Conservation (phyloP, 92 coral and sea anemone species). For the Siderastrea radians region DNA sequence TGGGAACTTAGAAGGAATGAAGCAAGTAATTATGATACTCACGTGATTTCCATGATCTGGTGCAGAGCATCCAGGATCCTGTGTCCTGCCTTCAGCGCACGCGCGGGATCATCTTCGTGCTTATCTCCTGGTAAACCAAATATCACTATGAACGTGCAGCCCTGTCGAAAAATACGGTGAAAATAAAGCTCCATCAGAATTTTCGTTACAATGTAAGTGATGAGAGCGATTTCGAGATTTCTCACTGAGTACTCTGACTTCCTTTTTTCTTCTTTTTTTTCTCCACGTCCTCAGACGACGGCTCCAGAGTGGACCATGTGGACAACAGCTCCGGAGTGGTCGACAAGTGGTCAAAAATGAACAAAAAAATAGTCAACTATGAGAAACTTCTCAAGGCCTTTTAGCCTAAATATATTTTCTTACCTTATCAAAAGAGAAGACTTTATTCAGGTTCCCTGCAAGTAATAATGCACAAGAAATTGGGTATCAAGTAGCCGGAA, state of each 20-base stretch:
- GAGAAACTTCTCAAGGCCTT: too few species aligned
- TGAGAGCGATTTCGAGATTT: too few species aligned
- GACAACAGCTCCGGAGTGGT: too few species aligned
- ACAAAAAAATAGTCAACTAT: too few species aligned
- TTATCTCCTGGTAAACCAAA: constrained; percentile 99
- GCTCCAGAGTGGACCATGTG: too few species aligned
- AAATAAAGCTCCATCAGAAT: too few species aligned
- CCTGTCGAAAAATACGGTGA: constrained; percentile 57
- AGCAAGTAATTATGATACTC: constrained; percentile 23
- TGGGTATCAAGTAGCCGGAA: neutral
- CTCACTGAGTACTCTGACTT: too few species aligned
- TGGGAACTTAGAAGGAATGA: neutral
- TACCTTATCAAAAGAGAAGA: constrained; percentile 98
- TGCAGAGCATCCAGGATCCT: constrained; percentile 90
- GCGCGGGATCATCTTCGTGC: constrained; percentile 96
- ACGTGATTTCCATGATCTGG: constrained; percentile 95
- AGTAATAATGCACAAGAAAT: neutral
- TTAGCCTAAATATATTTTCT: neutral
- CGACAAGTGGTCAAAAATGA: too few species aligned
- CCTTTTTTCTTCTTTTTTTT: too few species aligned
- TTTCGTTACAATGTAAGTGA: too few species aligned
- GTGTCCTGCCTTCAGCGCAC: constrained; percentile 95
- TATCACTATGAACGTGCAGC: constrained; percentile 95
- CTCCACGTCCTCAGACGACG: too few species aligned
- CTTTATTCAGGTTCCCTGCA: constrained; percentile 94